These are phyloP conservation scores for Microtus montanus DNA, from an alignment of 2,113 vertebrate species.

Conservation along the genomic window DNA sequence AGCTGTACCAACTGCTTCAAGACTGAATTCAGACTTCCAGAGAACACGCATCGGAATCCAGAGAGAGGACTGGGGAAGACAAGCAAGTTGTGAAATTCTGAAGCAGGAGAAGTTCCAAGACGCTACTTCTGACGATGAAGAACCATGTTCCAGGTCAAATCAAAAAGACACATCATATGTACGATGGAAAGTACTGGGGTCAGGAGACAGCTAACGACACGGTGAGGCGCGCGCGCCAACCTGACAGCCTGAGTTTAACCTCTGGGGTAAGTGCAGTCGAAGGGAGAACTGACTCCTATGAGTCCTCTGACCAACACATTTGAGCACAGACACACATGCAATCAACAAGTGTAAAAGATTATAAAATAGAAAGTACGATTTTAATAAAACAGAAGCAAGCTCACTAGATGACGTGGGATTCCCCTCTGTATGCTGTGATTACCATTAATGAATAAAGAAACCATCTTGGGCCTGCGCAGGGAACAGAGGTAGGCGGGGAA, in stretches of 20 bases:
- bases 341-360: background rate
- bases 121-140: background rate
- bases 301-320: background rate
- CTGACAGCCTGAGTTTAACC: too few relatives aligned
- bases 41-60: background rate
- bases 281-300: background rate
- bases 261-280: too few relatives aligned
- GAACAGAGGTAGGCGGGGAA: too few relatives aligned
- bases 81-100: background rate
- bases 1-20: background rate
- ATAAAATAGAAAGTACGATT: background rate
- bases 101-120: background rate
- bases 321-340: too few relatives aligned
- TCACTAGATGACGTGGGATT: background rate
- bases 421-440: too few relatives aligned
- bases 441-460: too few relatives aligned
- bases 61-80: background rate
- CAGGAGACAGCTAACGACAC: background rate
- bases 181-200: background rate
- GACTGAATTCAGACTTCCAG: too few relatives aligned
- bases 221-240: too few relatives aligned
- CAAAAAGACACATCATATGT: background rate
- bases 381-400: background rate
- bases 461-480: too few relatives aligned
- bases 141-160: background rate